phyloP scores from a whole-genome alignment of 2,888 invertebrate genomes.

The Diarsia mendica region DNA sequence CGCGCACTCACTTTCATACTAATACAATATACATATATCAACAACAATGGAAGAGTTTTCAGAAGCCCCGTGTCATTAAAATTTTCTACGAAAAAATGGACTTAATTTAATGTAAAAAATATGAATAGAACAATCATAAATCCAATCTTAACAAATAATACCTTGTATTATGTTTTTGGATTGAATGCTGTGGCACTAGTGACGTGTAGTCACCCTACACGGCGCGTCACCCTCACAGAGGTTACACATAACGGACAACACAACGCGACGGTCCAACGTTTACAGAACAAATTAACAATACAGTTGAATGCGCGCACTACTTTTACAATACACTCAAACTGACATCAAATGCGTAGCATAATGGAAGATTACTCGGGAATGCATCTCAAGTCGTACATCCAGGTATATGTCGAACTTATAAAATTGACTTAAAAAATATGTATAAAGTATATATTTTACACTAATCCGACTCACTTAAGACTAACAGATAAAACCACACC shows the following conservation, averaged over 20 bases:
- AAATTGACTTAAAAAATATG: conserved; percentile 81
- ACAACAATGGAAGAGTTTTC: conserved; percentile 87
- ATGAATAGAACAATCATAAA: conserved; percentile 58
- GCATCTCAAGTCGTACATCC: conserved; percentile 78
- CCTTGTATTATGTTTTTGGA: conserved; percentile 64
- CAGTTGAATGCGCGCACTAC: conserved; percentile 30
- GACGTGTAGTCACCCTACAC: conserved; percentile 33
- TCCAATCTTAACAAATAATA: conserved; percentile 67
- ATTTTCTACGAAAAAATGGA: conserved; percentile 72
- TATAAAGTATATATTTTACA: conserved; percentile 76
- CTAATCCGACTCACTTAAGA: conserved; percentile 71
- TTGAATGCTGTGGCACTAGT: conserved; percentile 49
- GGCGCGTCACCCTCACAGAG: conserved; percentile 74
- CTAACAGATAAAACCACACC: conserved; percentile 66
- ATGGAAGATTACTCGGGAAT: conserved; percentile 86
- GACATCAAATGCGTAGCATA: conserved; percentile 80
- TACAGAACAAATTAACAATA: conserved; percentile 45
- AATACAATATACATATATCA: conserved; percentile 74
- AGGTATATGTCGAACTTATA: conserved; percentile 84
- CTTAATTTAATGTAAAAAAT: conserved; percentile 60
- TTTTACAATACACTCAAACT: conserved; percentile 55
- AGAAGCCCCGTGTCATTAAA: conserved; percentile 82
- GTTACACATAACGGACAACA: conserved; percentile 73
- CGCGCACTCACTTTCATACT: conserved; percentile 74
- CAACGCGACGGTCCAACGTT: conserved; percentile 61